phyloP scores from a whole-genome alignment of 2,113 vertebrate genomes.

The Silurus glanis region DNA sequence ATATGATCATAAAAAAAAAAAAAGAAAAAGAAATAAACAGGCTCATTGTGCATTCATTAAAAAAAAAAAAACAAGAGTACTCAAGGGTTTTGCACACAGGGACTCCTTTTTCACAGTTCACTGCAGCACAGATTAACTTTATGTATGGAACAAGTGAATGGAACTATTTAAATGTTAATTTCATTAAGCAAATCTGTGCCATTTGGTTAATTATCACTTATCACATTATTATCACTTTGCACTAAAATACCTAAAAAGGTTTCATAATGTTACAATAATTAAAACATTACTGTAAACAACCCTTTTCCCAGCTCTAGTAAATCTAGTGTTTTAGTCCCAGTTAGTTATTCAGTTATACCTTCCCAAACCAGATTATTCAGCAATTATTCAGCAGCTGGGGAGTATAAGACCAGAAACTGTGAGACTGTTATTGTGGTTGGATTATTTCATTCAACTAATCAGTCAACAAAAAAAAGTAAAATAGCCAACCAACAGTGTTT shows the following conservation, averaged over 20 bases:
- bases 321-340: background rate
- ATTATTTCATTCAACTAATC: background rate
- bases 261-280: background rate
- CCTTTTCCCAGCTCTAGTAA: background rate
- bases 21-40: too few species aligned
- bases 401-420: background rate
- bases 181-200: background rate
- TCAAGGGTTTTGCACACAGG: background rate
- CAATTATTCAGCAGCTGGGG: background rate
- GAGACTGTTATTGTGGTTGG: background rate
- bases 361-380: background rate
- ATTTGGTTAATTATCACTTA: background rate
- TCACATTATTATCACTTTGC: background rate
- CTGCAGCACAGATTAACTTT: background rate
- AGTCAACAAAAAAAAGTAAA: background rate
- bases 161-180: background rate
- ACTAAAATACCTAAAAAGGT: background rate
- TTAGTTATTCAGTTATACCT: background rate
- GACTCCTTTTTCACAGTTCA: background rate
- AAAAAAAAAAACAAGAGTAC: background rate
- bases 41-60: background rate
- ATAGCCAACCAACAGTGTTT: background rate
- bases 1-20: background rate
- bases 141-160: background rate
- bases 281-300: background rate